Percentiles rank a stretch among this genome's conserved stretches.
phyloP scores from a whole-genome alignment of 2,888 invertebrate species.

The Ceramica pisi region DNA sequence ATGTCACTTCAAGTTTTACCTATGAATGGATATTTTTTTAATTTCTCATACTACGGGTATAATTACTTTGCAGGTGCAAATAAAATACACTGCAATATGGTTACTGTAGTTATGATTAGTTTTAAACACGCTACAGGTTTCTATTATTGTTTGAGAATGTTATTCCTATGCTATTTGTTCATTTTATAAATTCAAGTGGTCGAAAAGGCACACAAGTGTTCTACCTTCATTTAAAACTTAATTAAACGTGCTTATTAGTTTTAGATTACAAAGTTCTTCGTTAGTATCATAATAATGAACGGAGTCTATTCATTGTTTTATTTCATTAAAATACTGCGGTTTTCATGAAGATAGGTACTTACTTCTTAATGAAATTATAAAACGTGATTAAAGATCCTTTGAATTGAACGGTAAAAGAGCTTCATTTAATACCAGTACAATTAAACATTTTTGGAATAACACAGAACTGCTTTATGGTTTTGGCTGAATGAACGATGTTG shows the following conservation, averaged over 20 bases:
- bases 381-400: slow-evolving; percentile 25
- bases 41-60: neutral
- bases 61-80: neutral
- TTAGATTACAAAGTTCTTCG: slow-evolving; percentile 32
- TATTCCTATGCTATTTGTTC: neutral
- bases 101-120: slow-evolving; percentile 4
- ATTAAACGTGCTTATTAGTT: slow-evolving; percentile 25
- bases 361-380: slow-evolving; percentile 29
- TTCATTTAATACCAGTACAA: slow-evolving; percentile 29
- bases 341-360: slow-evolving; percentile 39
- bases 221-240: slow-evolving; percentile 12
- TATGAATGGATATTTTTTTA: neutral
- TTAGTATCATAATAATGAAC: slow-evolving; percentile 30
- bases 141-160: neutral
- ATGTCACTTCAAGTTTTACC: neutral
- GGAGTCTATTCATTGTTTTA: neutral
- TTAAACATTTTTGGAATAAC: slow-evolving; percentile 16
- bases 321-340: slow-evolving; percentile 19
- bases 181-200: neutral
- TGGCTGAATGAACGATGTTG: neutral
- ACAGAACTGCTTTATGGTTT: neutral
- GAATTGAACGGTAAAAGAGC: slow-evolving; percentile 10
- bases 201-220: neutral
- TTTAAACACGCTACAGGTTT: slow-evolving; percentile 20
- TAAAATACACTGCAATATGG: slow-evolving; percentile 24